phyloP scores from a whole-genome alignment of 2,113 vertebrate species.

The Cinclus mexicanus region DNA sequence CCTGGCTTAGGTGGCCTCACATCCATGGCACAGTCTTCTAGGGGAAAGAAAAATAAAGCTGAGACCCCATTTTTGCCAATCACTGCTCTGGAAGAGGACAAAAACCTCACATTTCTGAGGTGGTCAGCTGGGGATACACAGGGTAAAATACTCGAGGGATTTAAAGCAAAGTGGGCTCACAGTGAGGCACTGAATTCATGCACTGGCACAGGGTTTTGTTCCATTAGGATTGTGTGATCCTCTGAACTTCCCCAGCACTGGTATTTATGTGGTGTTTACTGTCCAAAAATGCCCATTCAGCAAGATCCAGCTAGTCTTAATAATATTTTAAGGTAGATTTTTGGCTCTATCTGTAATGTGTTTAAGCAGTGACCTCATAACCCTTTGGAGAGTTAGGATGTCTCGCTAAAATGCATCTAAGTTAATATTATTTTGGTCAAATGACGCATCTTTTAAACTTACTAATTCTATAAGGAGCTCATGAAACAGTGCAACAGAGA shows the following conservation, averaged over 20 bases:
- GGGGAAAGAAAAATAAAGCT: not conserved
- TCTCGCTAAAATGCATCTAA: not conserved
- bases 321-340: not conserved
- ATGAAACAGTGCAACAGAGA: not conserved
- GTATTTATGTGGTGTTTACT: not conserved
- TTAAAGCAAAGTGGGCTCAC: accelerated
- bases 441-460: not conserved
- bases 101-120: not conserved
- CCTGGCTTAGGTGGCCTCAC: not conserved
- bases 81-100: not conserved
- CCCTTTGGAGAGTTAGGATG: not conserved
- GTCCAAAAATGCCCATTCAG: not conserved
- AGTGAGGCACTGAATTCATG: not conserved
- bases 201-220: accelerated
- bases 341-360: not conserved
- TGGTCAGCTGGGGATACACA: not conserved
- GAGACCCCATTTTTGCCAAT: accelerated
- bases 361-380: not conserved
- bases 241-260: not conserved
- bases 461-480: not conserved
- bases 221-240: not conserved
- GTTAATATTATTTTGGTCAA: not conserved
- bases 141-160: not conserved
- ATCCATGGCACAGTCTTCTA: not conserved
- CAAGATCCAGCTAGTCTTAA: not conserved